Base-by-base conservation (phyloP, 2,113 vertebrate species). In the Paratilapia polleni region DNA sequence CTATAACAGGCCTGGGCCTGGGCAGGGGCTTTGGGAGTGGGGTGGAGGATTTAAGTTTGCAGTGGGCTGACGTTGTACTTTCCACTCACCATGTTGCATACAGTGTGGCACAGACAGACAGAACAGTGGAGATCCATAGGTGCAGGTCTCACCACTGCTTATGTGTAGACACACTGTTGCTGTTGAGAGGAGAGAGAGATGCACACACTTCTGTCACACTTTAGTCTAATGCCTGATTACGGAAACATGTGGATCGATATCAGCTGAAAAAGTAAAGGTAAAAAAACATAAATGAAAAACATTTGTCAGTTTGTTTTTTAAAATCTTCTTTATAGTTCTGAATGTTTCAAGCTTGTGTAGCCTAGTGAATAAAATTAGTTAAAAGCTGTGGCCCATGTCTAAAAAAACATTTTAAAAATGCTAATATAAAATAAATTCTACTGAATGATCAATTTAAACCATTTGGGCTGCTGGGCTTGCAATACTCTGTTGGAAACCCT, bases 141-240 rank as follows among this genome's bases (percentile, higher is more conserved):
- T 43, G 12, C 41, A 43, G 41, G 4, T 34, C 6, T 3, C 6
- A 6, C 34, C 6, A 6, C 34, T 34, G 34, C 34, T 34, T 34
- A 34, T 34, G 34, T 34, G 4, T 34, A 34, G 34, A 34, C 34
- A 34, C 34, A 34, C 11, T 3, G 4, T 3, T 43, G 41, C 41
- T 13, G 41, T 13, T 43, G 12, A 43, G 41, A 43, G 12, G 41
- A 43, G 41, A 43, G 36, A 38, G 36, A 8, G 36, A 38, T 31
- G 5, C 7, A 22, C 6, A 41, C 3, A 41, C 36, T 66, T 14
- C 0, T 43, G 5, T 0, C 22, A 43, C 43, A 2, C 41, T 4
- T 3, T 54, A n/a, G 52, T 54, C 22, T 66, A 41, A 38, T 22
- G 20, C 0, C 12, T 64, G 22, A 66, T 43, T 43, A 4, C 20